These are phyloP conservation scores for Hippocampus abdominalis DNA, from an alignment of 2,113 vertebrate species.

Conservation along the genomic window DNA sequence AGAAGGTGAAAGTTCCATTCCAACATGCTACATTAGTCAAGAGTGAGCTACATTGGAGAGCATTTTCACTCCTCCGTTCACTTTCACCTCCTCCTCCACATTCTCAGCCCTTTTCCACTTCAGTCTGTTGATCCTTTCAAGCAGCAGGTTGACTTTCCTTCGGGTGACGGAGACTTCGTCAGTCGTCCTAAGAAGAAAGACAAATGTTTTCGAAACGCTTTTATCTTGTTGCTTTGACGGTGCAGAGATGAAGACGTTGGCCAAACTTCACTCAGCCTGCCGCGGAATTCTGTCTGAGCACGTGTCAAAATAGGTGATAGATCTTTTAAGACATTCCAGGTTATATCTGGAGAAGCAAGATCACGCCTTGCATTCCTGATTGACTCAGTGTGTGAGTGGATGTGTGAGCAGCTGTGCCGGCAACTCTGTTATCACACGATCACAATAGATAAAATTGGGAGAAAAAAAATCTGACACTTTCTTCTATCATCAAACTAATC, in stretches of 20 bases:
- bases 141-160: conserved; percentile 87
- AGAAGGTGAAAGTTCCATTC: conserved; percentile 17
- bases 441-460: not conserved
- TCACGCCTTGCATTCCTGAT: conserved; percentile 45
- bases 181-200: conserved; percentile 73
- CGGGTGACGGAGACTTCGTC: conserved; percentile 85
- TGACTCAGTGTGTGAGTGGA: conserved; percentile 18
- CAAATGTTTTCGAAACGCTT: conserved; percentile 9
- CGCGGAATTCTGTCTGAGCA: not conserved
- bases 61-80: conserved; percentile 36
- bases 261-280: not conserved
- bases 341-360: conserved; percentile 51
- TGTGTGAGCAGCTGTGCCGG: conserved; percentile 59
- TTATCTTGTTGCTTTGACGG: not conserved
- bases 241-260: not conserved
- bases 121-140: conserved; percentile 88
- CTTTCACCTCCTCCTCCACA: conserved; percentile 70
- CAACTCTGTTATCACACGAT: conserved; percentile 31
- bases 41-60: conserved; percentile 1
- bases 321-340: conserved; percentile 24
- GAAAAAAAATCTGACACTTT: not conserved
- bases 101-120: conserved; percentile 83
- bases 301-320: conserved; percentile 11
- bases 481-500: not conserved
- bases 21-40: conserved; percentile 11